phyloP scores from a whole-genome alignment of 1,140 invertebrate species.

The Camponotus vicinus region DNA sequence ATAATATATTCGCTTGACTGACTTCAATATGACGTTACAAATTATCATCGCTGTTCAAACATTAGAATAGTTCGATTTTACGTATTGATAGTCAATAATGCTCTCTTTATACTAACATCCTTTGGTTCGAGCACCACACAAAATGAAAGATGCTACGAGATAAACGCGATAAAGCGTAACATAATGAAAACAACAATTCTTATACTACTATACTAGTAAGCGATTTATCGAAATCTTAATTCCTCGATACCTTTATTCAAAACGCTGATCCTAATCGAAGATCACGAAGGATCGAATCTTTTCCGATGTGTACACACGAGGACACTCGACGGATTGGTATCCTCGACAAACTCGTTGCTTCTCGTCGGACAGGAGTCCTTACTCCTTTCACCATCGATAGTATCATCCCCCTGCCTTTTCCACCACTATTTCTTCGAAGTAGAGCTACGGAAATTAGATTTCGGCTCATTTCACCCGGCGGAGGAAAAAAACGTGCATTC shows the following conservation, averaged over 20 bases:
- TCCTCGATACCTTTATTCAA: slow-evolving; percentile 30
- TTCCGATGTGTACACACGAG: slow-evolving; percentile 24
- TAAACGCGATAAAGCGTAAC: slow-evolving; percentile 67
- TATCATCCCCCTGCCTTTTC: slow-evolving; percentile 13
- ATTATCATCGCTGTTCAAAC: slow-evolving; percentile 10
- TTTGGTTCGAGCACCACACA: neutral
- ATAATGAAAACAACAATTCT: slow-evolving; percentile 46
- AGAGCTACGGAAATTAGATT: slow-evolving; percentile 78
- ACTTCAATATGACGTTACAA: neutral
- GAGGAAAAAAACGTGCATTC: slow-evolving; percentile 79
- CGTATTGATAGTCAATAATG: slow-evolving; percentile 1
- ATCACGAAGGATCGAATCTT: slow-evolving; percentile 35
- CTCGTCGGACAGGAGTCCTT: slow-evolving; percentile 1
- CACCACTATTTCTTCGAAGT: slow-evolving; percentile 49
- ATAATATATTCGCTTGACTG: slow-evolving; percentile 6
- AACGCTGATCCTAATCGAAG: slow-evolving; percentile 46
- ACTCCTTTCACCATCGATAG: slow-evolving; percentile 44
- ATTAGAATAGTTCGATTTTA: slow-evolving; percentile 22
- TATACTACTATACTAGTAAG: neutral
- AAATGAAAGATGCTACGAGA: slow-evolving; percentile 52
- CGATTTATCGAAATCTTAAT: slow-evolving; percentile 15
- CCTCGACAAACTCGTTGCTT: slow-evolving; percentile 68
- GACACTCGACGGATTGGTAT: slow-evolving; percentile 61
- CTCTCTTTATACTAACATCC: neutral
- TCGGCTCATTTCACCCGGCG: slow-evolving; percentile 82